These are phyloP conservation scores for Pseudochirops cupreus DNA, from an alignment of 2,797 vertebrate genomes.

Conservation along the genomic window DNA sequence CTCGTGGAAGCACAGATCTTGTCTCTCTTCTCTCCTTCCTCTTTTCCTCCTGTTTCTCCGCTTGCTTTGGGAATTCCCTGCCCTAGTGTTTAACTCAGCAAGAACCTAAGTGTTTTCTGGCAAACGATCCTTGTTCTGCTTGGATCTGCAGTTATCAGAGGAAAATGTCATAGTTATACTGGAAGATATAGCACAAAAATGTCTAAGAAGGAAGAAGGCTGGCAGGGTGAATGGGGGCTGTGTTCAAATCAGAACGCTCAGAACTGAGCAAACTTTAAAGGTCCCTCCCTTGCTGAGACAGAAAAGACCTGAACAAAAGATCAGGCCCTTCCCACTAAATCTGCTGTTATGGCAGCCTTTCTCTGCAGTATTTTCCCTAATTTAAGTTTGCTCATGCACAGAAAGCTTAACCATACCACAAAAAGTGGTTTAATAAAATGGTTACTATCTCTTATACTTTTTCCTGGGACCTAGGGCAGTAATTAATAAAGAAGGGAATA, in stretches of 20 bases:
- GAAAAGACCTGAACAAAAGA: not conserved
- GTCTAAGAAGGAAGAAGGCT: not conserved
- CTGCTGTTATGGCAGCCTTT: not conserved
- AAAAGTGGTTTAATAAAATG: not conserved
- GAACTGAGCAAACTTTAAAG: not conserved
- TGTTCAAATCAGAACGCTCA: not conserved
- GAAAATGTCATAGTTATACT: not conserved
- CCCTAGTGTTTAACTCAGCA: not conserved
- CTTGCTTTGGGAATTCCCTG: not conserved
- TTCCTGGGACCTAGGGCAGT: not conserved
- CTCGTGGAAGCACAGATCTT: not conserved
- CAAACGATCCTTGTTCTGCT: not conserved
- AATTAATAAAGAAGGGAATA: not conserved
- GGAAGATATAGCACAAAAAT: not conserved
- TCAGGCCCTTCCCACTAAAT: not conserved
- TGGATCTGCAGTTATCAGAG: not conserved
- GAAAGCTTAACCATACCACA: not conserved
- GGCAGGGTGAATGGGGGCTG: not conserved
- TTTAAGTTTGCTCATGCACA: not conserved
- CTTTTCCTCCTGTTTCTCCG: not conserved
- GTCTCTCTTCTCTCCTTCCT: not conserved
- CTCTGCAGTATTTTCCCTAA: not conserved
- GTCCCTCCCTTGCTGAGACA: not conserved
- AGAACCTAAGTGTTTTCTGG: not conserved
- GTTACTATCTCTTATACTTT: not conserved